Evolutionary conservation across 2,888 invertebrate genomes (phyloP), one percentile per base, ranked within the genome.

Genomic region (Amorpha juglandis): DNA sequence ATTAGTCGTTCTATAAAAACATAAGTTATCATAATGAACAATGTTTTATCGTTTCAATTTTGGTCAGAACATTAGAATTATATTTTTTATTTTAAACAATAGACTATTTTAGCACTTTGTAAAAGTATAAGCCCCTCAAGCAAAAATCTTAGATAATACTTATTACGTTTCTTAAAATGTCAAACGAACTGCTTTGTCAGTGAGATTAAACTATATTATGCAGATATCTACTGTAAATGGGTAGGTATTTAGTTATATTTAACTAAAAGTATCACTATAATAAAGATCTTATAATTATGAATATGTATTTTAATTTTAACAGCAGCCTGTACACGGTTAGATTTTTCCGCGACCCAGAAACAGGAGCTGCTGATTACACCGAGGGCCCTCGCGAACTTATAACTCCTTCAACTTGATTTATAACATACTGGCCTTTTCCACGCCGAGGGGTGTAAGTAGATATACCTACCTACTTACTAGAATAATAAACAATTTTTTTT

Each of bases 311-410:
- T 62, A 65, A 52, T 58, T 48, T 55, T 45, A 55, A 58, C 80
- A 81, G 87, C 88, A 83, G 84, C 89, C 89, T 90, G 90, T 91
- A 91, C 91, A 92, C 86, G 81, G 90, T 92, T 90, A 92, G 88
- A 87, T 81, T 86, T 80, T 78, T 81, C 84, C 88, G 91, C 89
- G 87, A 84, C 85, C 84, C 88, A 87, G 86, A 88, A 89, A 89
- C 87, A 88, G 89, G 89, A 89, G 87, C 90, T 91, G 89, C 87
- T 82, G 84, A 85, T 87, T 87, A 86, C 79, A 81, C 80, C 84
- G 84, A 79, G 83, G 84, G 83, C 88, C 89, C 90, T 90, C 87
- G 87, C 84, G 80, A 84, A 80, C 81, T 79, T 80, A 79, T 33
- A 63, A 48, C 48, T 78, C 77, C 76, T 63, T 16, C 16, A 33